Conservation (phyloP, 2,797 vertebrate genomes). For the Heteromormyrus szaboi region DNA sequence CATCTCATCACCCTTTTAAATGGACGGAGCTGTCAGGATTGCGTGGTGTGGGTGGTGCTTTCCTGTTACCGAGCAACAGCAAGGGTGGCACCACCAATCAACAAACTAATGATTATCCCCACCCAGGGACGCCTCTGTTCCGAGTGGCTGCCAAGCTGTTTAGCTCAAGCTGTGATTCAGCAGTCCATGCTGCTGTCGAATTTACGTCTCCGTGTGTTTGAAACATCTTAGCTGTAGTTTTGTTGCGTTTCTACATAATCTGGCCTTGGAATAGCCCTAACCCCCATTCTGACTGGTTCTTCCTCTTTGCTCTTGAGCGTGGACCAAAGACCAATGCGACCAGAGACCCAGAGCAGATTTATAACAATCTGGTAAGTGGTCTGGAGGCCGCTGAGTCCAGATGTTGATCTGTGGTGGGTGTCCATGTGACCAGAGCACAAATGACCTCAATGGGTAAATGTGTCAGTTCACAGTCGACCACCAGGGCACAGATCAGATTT, state of each 20-base stretch:
- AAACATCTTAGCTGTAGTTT: background rate
- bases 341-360: background rate
- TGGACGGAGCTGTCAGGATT: background rate
- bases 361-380: background rate
- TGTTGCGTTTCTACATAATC: background rate
- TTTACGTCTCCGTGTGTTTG: background rate
- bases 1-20: background rate
- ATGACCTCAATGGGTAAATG: slow-evolving; percentile 23
- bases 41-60: background rate
- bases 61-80: background rate
- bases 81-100: background rate
- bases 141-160: background rate
- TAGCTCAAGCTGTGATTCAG: background rate
- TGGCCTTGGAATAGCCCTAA: background rate
- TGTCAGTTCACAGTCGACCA: background rate
- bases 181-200: background rate
- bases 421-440: background rate
- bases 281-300: background rate
- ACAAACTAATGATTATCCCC: background rate
- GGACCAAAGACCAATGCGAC: background rate
- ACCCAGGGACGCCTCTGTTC: background rate
- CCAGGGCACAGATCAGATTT: slow-evolving; percentile 15
- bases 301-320: background rate
- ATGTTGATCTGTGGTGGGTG: background rate
- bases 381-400: background rate